Percentiles rank a stretch among this genome's conserved stretches.
Conservation (phyloP, 2,113 vertebrate genomes). For the Nerophis lumbriciformis region DNA sequence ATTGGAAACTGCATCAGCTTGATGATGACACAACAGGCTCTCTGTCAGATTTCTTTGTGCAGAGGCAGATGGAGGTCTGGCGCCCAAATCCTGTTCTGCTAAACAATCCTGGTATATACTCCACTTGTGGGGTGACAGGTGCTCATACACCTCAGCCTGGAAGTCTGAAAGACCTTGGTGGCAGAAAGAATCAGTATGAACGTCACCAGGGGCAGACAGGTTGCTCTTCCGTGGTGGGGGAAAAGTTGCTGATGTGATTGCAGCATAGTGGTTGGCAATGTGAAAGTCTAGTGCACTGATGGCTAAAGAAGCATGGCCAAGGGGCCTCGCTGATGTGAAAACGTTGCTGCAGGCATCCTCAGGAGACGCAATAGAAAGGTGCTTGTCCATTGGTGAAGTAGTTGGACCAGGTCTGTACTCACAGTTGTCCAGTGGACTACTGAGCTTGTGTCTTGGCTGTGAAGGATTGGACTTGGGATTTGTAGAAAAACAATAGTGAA, state of each 20-base stretch:
- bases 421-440: slow-evolving; percentile 58
- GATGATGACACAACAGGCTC: slow-evolving; percentile 73
- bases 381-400: slow-evolving; percentile 54
- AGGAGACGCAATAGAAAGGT: slow-evolving; percentile 13
- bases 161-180: slow-evolving; percentile 85
- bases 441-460: slow-evolving; percentile 35
- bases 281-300: slow-evolving; percentile 64
- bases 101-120: slow-evolving; percentile 83
- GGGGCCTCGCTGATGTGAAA: background rate
- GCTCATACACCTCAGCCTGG: slow-evolving; percentile 72
- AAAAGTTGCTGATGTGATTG: slow-evolving; percentile 71
- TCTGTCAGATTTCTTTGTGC: slow-evolving; percentile 61
- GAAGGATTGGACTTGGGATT: slow-evolving; percentile 60
- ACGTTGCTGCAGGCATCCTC: slow-evolving; percentile 34
- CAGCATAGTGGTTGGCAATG: slow-evolving; percentile 72
- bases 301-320: slow-evolving; percentile 58
- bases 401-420: slow-evolving; percentile 36
- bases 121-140: slow-evolving; percentile 74
- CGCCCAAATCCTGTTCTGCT: slow-evolving; percentile 54
- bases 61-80: slow-evolving; percentile 5
- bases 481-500: slow-evolving; percentile 71
- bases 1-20: slow-evolving; percentile 41
- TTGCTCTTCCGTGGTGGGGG: slow-evolving; percentile 47
- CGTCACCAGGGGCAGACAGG: slow-evolving; percentile 32
- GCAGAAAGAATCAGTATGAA: slow-evolving; percentile 55